Conservation (phyloP, 2,888 invertebrate genomes). For the Anthophora plumipes region DNA sequence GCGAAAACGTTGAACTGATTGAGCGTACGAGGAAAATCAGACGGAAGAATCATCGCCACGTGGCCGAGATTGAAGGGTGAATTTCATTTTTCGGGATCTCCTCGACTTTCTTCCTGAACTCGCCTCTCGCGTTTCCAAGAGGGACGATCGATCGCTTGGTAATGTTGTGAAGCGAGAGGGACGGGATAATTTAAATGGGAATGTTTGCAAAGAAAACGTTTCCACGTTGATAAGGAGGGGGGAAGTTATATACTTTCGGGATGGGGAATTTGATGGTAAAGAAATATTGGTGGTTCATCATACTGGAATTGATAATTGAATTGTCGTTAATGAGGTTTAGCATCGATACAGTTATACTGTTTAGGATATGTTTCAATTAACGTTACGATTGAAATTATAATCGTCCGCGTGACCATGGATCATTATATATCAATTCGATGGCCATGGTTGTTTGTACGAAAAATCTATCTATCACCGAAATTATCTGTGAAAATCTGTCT, state of each 20-base stretch:
- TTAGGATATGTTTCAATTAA: background rate
- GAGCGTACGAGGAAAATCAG: constrained; percentile 14
- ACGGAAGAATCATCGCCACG: background rate
- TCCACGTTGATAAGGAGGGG: background rate
- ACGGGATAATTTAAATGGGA: constrained; percentile 6
- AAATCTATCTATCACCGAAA: background rate
- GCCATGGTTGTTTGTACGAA: background rate
- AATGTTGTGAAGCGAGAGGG: background rate
- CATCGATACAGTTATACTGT: too few species aligned
- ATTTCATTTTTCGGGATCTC: constrained; percentile 4
- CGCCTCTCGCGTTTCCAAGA: background rate
- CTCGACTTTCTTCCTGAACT: background rate
- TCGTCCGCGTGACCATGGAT: too few species aligned
- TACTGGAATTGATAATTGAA: background rate
- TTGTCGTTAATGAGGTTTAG: background rate
- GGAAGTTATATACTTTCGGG: too few species aligned
- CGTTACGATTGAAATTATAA: background rate
- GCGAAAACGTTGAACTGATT: constrained; percentile 8
- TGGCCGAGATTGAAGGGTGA: background rate
- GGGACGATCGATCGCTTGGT: constrained; percentile 13
- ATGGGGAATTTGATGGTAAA: background rate
- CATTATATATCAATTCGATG: too few species aligned
- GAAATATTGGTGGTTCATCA: background rate
- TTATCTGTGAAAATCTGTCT: background rate
- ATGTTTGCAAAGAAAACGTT: constrained; percentile 2